A percentile compares a stretch with the other conserved stretches of the same genome.
These are phyloP conservation scores for Aphyosemion australe DNA, from an alignment of 2,113 vertebrate species.

Conservation along the genomic window DNA sequence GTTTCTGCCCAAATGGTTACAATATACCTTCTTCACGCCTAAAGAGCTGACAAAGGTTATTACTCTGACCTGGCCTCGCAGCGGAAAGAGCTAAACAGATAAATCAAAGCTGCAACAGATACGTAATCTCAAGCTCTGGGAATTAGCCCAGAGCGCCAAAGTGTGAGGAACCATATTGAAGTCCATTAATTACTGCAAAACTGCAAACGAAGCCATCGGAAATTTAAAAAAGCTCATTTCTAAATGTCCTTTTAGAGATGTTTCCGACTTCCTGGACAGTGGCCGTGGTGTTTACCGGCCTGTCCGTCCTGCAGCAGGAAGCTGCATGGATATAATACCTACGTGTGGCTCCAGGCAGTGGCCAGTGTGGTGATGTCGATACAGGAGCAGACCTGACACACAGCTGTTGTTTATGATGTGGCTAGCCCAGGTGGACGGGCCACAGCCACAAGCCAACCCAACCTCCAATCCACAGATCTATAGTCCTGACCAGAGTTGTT, in stretches of 20 bases:
- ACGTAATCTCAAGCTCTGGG: constrained; percentile 47
- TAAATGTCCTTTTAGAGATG: constrained; percentile 12
- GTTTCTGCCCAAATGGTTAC: constrained; percentile 81
- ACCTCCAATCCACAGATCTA: constrained; percentile 80
- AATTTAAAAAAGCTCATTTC: neutral
- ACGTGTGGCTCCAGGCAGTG: constrained; percentile 62
- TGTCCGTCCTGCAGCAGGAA: constrained; percentile 59
- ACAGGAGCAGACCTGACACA: constrained; percentile 63
- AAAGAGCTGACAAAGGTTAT: constrained; percentile 78
- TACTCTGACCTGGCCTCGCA: constrained; percentile 61
- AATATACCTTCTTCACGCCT: constrained; percentile 82
- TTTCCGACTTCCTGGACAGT: constrained; percentile 62
- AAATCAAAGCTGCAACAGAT: constrained; percentile 53
- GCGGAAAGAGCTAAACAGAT: constrained; percentile 44
- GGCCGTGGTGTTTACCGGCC: constrained; percentile 56
- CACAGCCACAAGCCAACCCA: constrained; percentile 69
- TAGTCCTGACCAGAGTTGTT: constrained; percentile 65
- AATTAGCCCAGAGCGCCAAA: constrained; percentile 25
- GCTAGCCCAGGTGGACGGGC: constrained; percentile 72
- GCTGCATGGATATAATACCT: constrained; percentile 68
- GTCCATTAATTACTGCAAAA: constrained; percentile 29
- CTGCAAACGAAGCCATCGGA: constrained; percentile 23
- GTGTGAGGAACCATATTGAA: constrained; percentile 12
- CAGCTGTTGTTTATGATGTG: constrained; percentile 80
- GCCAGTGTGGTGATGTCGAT: constrained; percentile 74